These are phyloP conservation scores for Aquatica leii DNA, from an alignment of 2,888 invertebrate species.

Conservation along the genomic window DNA sequence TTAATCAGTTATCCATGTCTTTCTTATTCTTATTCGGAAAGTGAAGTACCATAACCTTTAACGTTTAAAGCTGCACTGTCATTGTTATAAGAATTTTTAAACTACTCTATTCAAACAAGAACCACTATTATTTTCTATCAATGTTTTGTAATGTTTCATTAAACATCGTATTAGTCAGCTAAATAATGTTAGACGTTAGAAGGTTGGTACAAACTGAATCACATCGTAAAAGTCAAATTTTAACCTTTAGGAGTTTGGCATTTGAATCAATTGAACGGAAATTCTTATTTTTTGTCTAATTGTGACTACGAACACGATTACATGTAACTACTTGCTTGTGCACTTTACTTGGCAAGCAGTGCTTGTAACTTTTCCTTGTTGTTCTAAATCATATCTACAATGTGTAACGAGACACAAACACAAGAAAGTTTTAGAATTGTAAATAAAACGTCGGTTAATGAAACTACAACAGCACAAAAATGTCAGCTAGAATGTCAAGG, in stretches of 20 bases:
- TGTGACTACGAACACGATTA: not conserved
- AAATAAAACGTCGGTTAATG: no score
- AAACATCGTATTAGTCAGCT: no score
- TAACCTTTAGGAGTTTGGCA: not conserved
- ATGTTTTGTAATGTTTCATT: not conserved
- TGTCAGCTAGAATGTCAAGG: not conserved
- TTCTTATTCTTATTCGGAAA: slow-evolving; percentile 14
- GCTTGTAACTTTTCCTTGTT: slow-evolving; percentile 10
- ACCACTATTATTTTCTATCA: slow-evolving; percentile 2
- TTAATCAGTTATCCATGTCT: slow-evolving; percentile 6
- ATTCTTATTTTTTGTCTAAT: not conserved
- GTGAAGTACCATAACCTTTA: slow-evolving; percentile 21
- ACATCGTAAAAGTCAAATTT: slow-evolving; percentile 8
- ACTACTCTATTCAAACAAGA: not conserved
- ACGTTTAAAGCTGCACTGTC: slow-evolving; percentile 21
- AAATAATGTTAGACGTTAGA: no score
- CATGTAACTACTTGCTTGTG: not conserved
- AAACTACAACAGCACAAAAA: no score
- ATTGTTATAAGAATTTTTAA: slow-evolving; percentile 20
- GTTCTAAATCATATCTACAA: slow-evolving; percentile 22
- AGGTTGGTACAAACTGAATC: not conserved
- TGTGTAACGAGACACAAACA: slow-evolving; percentile 11
- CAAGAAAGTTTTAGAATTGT: no score
- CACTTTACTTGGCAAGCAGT: not conserved
- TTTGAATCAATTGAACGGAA: not conserved